These are phyloP conservation scores for Nansenia antarctica DNA, from an alignment of 2,113 vertebrate species.

Conservation along the genomic window DNA sequence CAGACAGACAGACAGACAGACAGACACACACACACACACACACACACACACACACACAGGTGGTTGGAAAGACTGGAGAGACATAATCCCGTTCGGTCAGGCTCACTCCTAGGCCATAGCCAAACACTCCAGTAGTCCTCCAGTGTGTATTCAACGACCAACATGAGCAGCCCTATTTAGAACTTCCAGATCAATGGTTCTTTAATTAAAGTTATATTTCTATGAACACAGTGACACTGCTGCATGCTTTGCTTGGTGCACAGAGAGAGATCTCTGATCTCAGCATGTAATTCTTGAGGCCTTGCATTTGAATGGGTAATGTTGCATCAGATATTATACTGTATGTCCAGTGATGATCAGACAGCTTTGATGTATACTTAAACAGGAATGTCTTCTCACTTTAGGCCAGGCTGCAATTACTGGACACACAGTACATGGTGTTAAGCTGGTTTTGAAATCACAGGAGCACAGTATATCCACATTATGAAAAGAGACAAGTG, in stretches of 20 bases:
- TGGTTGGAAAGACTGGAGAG: too few relatives aligned
- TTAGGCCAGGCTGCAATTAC: neutral
- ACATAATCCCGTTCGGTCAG: too few relatives aligned
- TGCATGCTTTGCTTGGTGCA: constrained; percentile 66
- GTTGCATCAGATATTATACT: constrained; percentile 18
- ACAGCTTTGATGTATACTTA: neutral
- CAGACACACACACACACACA: neutral
- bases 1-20: constrained; percentile 2
- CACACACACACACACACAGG: constrained; percentile 3
- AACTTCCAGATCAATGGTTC: too few relatives aligned
- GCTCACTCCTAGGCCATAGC: too few relatives aligned
- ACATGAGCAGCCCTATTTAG: too few relatives aligned
- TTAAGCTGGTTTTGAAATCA: neutral
- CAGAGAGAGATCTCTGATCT: constrained; percentile 41
- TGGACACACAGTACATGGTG: too few relatives aligned
- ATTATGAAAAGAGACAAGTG: neutral
- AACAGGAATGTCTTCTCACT: constrained; percentile 13
- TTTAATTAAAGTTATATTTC: too few relatives aligned
- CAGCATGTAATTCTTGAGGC: constrained; percentile 54
- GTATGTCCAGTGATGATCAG: neutral
- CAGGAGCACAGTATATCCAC: neutral
- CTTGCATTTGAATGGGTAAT: constrained; percentile 51
- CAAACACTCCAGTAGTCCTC: too few relatives aligned
- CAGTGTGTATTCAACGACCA: too few relatives aligned
- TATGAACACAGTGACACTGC: constrained; percentile 17